Evolutionary conservation across 2,888 invertebrate genomes (phyloP).

Genomic region (Tiphia femorata): DNA sequence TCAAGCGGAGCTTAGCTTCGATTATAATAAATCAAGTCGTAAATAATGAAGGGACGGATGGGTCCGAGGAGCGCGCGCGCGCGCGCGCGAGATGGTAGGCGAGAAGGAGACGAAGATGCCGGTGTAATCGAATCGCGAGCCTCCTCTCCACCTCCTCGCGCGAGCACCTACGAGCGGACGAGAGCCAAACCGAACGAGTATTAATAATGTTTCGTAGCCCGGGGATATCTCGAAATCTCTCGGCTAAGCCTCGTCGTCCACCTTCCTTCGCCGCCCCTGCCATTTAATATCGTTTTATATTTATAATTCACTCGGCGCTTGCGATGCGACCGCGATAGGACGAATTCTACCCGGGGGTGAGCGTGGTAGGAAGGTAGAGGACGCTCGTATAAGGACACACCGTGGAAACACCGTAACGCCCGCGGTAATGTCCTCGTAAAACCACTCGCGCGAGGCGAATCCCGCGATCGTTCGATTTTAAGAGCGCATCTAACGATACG

Average conservation of each 20-base stretch:
- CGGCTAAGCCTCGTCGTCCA: constrained; percentile 16
- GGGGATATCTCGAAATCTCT: constrained; percentile 36
- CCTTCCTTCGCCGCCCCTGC: neutral
- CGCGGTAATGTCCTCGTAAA: no score
- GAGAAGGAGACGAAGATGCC: constrained; percentile 26
- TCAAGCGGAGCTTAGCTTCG: constrained; percentile 63
- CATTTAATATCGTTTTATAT: no score
- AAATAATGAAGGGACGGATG: constrained; percentile 65
- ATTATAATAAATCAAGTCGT: constrained; percentile 69
- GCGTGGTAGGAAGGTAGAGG: no score
- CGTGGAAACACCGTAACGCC: no score
- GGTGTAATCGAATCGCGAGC: constrained; percentile 57
- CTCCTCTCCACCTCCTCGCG: constrained; percentile 19
- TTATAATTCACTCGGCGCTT: neutral
- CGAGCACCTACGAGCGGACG: constrained; percentile 30
- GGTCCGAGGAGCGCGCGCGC: constrained; percentile 28
- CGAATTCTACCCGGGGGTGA: no score
- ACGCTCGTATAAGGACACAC: no score
- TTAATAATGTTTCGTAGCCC: constrained; percentile 60
- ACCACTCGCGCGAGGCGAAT: no score
- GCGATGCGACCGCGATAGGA: no score
- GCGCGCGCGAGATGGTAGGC: constrained; percentile 1
- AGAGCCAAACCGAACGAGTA: constrained; percentile 43
- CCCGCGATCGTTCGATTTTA: no score
- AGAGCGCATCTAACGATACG: no score